Evolutionary conservation across 2,797 vertebrate species (phyloP), one percentile per base, ranked within the genome.

Genomic region (Bovichtus diacanthus): DNA sequence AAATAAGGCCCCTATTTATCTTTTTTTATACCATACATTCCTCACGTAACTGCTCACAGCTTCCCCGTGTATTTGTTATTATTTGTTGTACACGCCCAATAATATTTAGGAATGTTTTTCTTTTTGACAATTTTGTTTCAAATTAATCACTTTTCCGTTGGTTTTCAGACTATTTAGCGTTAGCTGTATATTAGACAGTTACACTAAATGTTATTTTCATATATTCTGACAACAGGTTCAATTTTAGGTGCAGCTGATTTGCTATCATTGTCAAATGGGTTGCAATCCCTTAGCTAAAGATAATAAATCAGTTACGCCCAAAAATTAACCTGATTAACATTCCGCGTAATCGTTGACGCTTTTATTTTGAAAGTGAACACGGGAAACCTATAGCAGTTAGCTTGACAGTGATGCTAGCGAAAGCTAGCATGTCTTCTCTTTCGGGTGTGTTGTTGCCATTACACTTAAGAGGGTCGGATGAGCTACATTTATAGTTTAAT

Each of bases 341-440:
- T 36, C 72, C 0, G 13, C 4, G 2, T 6, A 25, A 46, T 3
- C 7, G 18, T 25, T 58, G 0, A 43, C 19, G 9, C 7, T 2
- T 53, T 86, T 87, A 78, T 54, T 85, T 74, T 87, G 84, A 80
- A 85, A 74, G 29, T 13, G 1, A 13, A 18, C 4, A 63, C 68
- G 2, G 87, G 67, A 84, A 80, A 6, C 5, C 0, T 0, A 9
- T 21, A 1, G 3, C 2, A 0, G 38, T 7, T 61, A 29, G 1
- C 63, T 54, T 83, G 13, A 38, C 5, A 27, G n/a, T 12, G 34
- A 51, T 63, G 70, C 61, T 67, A 79, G 65, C 51, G 4, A 59
- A 59, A 46, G 69, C 71, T 88, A 84, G 50, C 71, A 15, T 23
- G 15, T 18, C 10, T 58, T 25, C 2, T 68, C 12, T 29, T 21